Percentiles rank a stretch among this genome's conserved stretches.
These are phyloP conservation scores for Chrysocyon brachyurus DNA, from an alignment of 2,797 vertebrate genomes.

Conservation along the genomic window DNA sequence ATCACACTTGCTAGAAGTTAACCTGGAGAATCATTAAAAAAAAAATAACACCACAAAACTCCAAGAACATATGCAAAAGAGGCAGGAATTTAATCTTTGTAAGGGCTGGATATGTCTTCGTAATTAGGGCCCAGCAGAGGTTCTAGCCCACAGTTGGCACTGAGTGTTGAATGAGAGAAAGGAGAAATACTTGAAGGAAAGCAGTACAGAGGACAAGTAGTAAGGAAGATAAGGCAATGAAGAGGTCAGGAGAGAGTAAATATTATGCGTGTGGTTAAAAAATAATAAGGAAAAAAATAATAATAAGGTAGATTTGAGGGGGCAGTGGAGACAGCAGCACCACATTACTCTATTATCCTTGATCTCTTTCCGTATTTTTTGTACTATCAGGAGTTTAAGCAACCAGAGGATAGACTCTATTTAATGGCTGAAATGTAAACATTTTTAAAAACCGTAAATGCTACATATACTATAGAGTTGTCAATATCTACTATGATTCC, in stretches of 20 bases:
- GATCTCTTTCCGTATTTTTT: not conserved
- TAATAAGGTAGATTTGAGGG: not conserved
- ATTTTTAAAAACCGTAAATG: not conserved
- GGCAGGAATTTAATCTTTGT: not conserved
- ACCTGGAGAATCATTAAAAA: not conserved
- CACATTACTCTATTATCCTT: not conserved
- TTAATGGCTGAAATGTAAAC: not conserved
- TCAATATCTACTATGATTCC: not conserved
- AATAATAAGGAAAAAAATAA: not conserved
- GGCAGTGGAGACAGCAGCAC: not conserved
- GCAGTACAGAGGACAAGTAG: not conserved
- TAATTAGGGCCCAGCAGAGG: not conserved
- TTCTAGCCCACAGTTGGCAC: not conserved
- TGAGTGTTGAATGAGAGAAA: not conserved
- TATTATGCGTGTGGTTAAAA: not conserved
- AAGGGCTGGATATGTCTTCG: not conserved
- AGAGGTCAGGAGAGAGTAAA: not conserved
- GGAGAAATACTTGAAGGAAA: not conserved
- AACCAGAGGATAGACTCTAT: not conserved
- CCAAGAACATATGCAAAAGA: conserved; percentile 2
- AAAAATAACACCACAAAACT: not conserved
- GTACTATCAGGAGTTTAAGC: not conserved
- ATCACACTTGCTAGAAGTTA: not conserved
- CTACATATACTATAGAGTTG: not conserved
- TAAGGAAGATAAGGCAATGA: not conserved